phyloP scores from a whole-genome alignment of 1,140 invertebrate genomes.

The Wiebesia pumilae region DNA sequence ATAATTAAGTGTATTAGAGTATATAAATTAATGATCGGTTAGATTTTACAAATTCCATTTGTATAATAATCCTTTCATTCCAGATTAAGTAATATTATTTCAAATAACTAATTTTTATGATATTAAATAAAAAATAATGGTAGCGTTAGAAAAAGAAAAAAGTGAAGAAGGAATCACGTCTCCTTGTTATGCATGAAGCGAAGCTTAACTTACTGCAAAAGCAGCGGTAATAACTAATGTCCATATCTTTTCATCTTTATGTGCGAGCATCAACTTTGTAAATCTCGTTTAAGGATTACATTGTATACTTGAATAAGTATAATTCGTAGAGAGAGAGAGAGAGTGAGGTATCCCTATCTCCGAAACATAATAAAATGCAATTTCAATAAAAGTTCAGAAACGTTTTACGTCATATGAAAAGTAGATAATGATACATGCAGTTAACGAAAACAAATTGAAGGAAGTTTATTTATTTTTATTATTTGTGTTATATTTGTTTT shows the following conservation, averaged over 20 bases:
- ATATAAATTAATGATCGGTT: too few relatives aligned
- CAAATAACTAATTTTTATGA: not conserved
- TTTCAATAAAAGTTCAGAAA: not conserved
- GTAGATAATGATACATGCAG: not conserved
- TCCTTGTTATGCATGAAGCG: constrained; percentile 14
- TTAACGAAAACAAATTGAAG: not conserved
- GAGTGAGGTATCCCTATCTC: not conserved
- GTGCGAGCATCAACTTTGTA: constrained; percentile 13
- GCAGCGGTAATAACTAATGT: constrained; percentile 39
- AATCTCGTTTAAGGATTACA: constrained; percentile 43
- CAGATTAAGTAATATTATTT: not conserved
- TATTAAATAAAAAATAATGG: not conserved
- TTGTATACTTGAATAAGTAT: constrained; percentile 24
- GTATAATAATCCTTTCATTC: too few relatives aligned
- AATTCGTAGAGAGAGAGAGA: constrained; percentile 12
- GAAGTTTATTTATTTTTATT: not conserved
- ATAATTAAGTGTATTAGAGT: too few relatives aligned
- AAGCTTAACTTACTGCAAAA: constrained; percentile 7
- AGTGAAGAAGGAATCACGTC: not conserved
- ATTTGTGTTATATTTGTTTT: not conserved
- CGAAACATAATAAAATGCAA: constrained; percentile 29
- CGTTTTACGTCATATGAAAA: not conserved
- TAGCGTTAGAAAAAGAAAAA: not conserved
- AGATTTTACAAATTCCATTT: too few relatives aligned
- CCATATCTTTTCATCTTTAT: constrained; percentile 34